These are phyloP conservation scores for Spodoptera picta DNA, from an alignment of 2,888 invertebrate species.

Conservation along the genomic window DNA sequence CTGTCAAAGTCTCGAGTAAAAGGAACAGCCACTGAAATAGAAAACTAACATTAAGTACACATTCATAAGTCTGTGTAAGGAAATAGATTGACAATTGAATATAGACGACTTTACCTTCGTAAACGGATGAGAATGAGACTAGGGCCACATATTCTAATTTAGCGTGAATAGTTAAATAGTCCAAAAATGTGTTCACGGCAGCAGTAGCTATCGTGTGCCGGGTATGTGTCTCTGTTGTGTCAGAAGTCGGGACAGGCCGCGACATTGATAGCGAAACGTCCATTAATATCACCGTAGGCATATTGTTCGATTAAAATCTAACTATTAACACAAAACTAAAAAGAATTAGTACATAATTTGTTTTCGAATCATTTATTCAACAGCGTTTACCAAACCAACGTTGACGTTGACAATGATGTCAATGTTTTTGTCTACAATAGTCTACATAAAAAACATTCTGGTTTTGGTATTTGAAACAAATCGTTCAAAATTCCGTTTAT, in stretches of 20 bases:
- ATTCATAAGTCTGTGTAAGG: neutral
- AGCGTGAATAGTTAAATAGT: constrained; percentile 78
- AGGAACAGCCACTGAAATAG: constrained; percentile 90
- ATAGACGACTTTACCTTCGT: constrained; percentile 73
- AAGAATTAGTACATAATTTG: constrained; percentile 10
- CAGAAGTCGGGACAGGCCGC: constrained; percentile 77
- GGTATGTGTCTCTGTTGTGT: constrained; percentile 78
- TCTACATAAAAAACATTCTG: neutral
- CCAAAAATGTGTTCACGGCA: constrained; percentile 81
- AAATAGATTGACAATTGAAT: neutral
- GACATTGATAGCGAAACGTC: constrained; percentile 85
- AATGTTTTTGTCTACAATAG: no score
- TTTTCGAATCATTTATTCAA: constrained; percentile 1
- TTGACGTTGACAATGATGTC: neutral
- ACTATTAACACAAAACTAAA: constrained; percentile 2
- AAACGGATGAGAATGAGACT: constrained; percentile 79
- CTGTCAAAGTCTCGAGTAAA: constrained; percentile 96
- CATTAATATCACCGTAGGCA: constrained; percentile 82
- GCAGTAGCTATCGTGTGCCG: constrained; percentile 77
- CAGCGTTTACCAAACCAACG: neutral
- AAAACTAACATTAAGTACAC: neutral
- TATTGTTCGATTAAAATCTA: constrained; percentile 53
- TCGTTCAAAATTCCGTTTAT: neutral
- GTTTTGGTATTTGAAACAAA: neutral
- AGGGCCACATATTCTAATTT: constrained; percentile 83